A percentile compares a stretch with the other conserved stretches of the same genome.
Conservation (phyloP, 1,140 invertebrate species). For the Thaumatotibia leucotreta region DNA sequence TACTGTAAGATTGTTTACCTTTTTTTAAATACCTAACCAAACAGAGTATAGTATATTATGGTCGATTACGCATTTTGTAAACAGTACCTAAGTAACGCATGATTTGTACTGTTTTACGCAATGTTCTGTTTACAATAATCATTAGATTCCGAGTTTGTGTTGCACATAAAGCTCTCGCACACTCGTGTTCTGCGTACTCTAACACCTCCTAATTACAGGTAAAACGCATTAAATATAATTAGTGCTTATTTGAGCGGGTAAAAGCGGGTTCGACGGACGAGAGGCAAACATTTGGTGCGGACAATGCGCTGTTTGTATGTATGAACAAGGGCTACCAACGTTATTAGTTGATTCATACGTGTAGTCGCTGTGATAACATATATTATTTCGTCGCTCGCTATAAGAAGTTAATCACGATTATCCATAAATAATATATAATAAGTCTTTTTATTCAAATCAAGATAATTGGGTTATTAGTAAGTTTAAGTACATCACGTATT, state of each 20-base stretch:
- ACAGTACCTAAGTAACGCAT: background rate
- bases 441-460: too few relatives aligned
- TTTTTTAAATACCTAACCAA: too few relatives aligned
- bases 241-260: constrained; percentile 58
- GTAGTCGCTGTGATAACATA: background rate
- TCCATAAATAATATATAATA: too few relatives aligned
- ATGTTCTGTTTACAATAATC: constrained; percentile 38
- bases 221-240: constrained; percentile 63
- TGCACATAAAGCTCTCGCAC: constrained; percentile 43
- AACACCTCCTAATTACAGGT: constrained; percentile 69
- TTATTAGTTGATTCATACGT: background rate
- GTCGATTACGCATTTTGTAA: background rate
- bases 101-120: constrained; percentile 13
- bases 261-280: constrained; percentile 46
- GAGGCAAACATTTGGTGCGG: constrained; percentile 32
- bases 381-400: too few relatives aligned
- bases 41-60: too few relatives aligned
- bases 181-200: constrained; percentile 59
- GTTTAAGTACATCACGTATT: too few relatives aligned
- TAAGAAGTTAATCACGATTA: background rate
- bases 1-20: too few relatives aligned
- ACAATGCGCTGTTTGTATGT: constrained; percentile 37
- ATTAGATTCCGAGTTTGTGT: constrained; percentile 40
- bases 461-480: too few relatives aligned
- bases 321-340: background rate